These are phyloP conservation scores for Melanaphis sacchari DNA, from an alignment of 1,140 invertebrate species.

Conservation along the genomic window DNA sequence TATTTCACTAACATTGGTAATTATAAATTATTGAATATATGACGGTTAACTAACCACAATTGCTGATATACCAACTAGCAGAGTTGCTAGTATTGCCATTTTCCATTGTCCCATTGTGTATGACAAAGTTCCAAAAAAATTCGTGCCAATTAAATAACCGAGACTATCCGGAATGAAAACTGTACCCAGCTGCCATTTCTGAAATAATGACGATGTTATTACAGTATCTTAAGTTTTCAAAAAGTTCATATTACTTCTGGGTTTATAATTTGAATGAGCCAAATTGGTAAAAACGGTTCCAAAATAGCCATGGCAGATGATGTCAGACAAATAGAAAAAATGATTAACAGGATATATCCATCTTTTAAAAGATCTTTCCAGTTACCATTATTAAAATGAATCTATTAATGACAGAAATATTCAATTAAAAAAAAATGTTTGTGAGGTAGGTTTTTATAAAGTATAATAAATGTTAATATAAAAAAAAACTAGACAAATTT, in stretches of 20 bases:
- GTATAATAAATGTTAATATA: neutral
- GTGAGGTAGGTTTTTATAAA: neutral
- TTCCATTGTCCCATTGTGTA: constrained; percentile 72
- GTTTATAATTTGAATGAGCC: constrained; percentile 76
- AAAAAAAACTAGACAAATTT: neutral
- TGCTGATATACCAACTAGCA: constrained; percentile 71
- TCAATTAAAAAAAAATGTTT: neutral
- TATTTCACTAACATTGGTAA: neutral
- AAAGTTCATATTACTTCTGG: constrained; percentile 69
- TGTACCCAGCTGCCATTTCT: constrained; percentile 76
- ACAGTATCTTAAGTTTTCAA: neutral
- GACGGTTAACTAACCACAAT: constrained; percentile 66
- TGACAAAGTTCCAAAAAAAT: constrained; percentile 73
- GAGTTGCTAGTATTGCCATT: constrained; percentile 70
- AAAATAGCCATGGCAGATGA: constrained; percentile 81
- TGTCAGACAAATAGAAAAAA: constrained; percentile 75
- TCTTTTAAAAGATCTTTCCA: constrained; percentile 70
- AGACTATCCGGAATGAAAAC: constrained; percentile 85
- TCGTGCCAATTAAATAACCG: constrained; percentile 82
- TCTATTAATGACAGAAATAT: neutral
- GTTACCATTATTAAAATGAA: constrained; percentile 22
- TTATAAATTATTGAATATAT: neutral
- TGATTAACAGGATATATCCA: constrained; percentile 69
- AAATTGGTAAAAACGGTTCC: constrained; percentile 83
- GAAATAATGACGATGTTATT: neutral